Evolutionary conservation across 2,888 invertebrate species (phyloP), one percentile per base, ranked within the genome.

Genomic region (Polia nebulosa): DNA sequence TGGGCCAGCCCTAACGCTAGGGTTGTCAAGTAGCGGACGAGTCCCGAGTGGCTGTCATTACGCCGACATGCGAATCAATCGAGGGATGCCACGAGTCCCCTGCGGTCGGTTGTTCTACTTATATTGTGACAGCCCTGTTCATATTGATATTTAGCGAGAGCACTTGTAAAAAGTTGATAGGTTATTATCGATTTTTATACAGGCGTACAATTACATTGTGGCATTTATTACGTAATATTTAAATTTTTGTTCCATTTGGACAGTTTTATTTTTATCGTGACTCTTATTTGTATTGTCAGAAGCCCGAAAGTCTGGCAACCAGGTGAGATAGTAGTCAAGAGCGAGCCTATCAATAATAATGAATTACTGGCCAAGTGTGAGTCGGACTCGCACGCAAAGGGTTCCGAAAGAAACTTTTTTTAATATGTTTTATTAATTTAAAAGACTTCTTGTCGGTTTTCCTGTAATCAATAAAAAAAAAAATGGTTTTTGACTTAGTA

Each of bases 11-110:
- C 52, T 76, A 32, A 1, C 53, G 8, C 52, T 34, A 68, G 41
- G 51, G 57, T 32, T 44, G 57, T 36, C 34, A 27, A 45, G 51
- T 11, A 44, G 32, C 45, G 27, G 29, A 20, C 27, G 15, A 41
- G 39, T 15, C 61, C 61, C 76, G 39, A 22, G 58, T 27, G 62
- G 59, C 52, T 47, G 78, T 65, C 72, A 34, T 45, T 32, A 41
- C 57, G 41, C 56, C 41, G 57, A 76, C 70, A 69, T 41, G 57
- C 25, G 62, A 62, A 58, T 55, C 62, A 44, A 53, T 74, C 41
- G 57, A 69, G 62, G 47, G 57, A 25, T 34, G 52, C 51, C 52
- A 58, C 51, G 25, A 15, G 61, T 39, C 25, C 32, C 47, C 22
- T 20, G 25, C 11, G 44, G 58, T 17, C 20, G 11, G 8, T 17